phyloP scores from a whole-genome alignment of 2,797 vertebrate species.

The Borostomias antarcticus region DNA sequence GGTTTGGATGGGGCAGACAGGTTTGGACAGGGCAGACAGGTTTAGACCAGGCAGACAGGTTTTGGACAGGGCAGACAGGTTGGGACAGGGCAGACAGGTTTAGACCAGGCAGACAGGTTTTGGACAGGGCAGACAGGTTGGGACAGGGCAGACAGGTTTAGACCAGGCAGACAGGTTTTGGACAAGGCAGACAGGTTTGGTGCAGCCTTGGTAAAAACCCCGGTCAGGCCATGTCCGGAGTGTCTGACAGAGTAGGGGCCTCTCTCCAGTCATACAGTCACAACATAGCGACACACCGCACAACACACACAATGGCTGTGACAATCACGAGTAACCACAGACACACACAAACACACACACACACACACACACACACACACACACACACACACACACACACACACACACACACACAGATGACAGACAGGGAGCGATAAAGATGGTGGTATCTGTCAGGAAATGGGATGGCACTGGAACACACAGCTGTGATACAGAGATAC shows the following conservation, averaged over 20 bases:
- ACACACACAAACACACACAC: conserved; percentile 4
- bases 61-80: no score
- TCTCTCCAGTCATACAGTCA: background rate
- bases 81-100: no score
- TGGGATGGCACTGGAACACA: conserved; percentile 22
- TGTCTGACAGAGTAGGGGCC: conserved; percentile 11
- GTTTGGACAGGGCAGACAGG: no score
- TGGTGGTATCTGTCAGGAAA: conserved; percentile 29
- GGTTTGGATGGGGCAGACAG: no score
- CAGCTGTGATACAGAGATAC: conserved; percentile 27
- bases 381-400: conserved; percentile 1
- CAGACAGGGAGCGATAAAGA: conserved; percentile 36
- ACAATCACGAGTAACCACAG: conserved; percentile 14
- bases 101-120: no score
- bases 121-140: no score
- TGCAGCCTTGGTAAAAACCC: background rate
- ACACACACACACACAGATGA: no score
- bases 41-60: no score
- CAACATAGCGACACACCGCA: conserved; percentile 15
- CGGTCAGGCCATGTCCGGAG: background rate
- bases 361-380: background rate
- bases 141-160: no score
- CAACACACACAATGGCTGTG: conserved; percentile 24
- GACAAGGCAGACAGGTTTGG: background rate
- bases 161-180: no score